A percentile compares a stretch with the other conserved stretches of the same genome.
Evolutionary conservation across 2,888 invertebrate genomes (phyloP).

Genomic region (Tethea ocularis): DNA sequence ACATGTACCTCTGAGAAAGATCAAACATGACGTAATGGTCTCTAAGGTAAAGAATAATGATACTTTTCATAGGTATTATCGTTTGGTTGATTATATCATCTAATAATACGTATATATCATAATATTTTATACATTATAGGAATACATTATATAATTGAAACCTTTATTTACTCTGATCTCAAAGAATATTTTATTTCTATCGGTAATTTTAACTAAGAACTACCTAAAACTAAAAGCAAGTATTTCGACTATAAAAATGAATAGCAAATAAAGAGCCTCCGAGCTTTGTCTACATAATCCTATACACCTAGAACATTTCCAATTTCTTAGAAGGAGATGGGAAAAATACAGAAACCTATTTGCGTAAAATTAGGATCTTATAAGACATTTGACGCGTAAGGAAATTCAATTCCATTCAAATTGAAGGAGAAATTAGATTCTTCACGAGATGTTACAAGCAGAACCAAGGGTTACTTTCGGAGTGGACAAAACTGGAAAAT

Average conservation of each 20-base stretch:
- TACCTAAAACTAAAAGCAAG: background rate
- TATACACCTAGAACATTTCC: constrained; percentile 20
- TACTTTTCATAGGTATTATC: background rate
- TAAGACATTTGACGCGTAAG: constrained; percentile 68
- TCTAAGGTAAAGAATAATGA: too few species aligned
- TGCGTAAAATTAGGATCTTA: constrained; percentile 68
- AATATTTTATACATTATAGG: too few species aligned
- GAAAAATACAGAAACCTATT: constrained; percentile 54
- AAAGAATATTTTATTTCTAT: background rate
- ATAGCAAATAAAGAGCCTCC: background rate
- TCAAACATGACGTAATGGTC: background rate
- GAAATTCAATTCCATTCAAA: constrained; percentile 69
- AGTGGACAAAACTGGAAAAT: background rate
- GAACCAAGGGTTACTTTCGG: background rate
- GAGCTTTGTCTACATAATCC: background rate
- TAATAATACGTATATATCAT: background rate
- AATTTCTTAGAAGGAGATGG: constrained; percentile 26
- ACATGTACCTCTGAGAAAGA: background rate
- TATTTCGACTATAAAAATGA: background rate
- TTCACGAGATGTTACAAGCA: constrained; percentile 41
- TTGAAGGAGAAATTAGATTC: constrained; percentile 69
- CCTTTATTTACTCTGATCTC: background rate
- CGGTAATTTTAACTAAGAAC: background rate
- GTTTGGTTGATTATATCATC: background rate
- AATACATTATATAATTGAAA: too few species aligned